These are phyloP conservation scores for Jaculus jaculus DNA, from an alignment of 2,113 vertebrate genomes.

Conservation along the genomic window DNA sequence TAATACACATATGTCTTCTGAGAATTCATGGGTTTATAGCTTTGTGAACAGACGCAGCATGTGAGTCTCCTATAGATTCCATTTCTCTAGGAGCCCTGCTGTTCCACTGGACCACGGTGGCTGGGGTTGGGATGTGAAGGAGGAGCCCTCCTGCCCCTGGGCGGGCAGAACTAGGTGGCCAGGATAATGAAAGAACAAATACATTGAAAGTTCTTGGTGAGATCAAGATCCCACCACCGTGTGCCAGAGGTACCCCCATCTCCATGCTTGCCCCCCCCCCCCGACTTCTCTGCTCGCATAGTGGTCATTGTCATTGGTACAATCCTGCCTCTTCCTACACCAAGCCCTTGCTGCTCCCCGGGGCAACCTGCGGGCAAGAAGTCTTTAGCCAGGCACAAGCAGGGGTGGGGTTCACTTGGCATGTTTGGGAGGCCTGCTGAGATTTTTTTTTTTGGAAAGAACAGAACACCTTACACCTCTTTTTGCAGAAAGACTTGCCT, in stretches of 20 bases:
- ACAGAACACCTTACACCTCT: not conserved
- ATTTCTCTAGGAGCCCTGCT: not conserved
- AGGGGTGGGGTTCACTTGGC: not conserved
- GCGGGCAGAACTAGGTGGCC: not conserved
- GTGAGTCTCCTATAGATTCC: not conserved
- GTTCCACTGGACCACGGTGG: not conserved
- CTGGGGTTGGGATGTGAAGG: not conserved
- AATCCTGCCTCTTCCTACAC: not conserved
- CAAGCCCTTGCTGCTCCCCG: not conserved
- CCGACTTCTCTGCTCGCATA: not conserved
- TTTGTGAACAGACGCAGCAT: not conserved
- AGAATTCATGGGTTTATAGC: not conserved
- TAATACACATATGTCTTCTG: not conserved
- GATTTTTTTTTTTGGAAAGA: not conserved
- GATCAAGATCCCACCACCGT: not conserved
- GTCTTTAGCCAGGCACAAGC: not conserved
- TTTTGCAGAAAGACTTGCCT: not conserved
- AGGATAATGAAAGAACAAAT: not conserved
- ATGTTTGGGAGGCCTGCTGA: no score
- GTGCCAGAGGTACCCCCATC: not conserved
- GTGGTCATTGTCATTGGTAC: not conserved
- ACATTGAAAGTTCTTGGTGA: not conserved
- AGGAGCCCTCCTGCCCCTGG: not conserved
- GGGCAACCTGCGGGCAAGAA: not conserved
- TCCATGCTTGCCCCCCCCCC: fast-evolving